A percentile compares a stretch with the other conserved stretches of the same genome.
Conservation (phyloP, 2,797 vertebrate genomes). For the Melanotaenia parkinsoni region DNA sequence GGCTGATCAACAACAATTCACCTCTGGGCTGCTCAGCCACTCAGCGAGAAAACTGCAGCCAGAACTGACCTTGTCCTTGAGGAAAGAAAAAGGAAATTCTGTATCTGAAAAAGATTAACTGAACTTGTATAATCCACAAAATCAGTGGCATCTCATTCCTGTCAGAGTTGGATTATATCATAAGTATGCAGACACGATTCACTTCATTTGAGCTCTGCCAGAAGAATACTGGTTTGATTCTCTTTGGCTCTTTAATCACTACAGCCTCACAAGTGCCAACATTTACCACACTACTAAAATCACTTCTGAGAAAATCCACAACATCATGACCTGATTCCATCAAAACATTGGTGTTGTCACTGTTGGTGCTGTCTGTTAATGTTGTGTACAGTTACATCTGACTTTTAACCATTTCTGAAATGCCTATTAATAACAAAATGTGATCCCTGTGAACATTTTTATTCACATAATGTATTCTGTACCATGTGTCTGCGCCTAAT, state of each 20-base stretch:
- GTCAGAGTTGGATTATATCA: constrained; percentile 24
- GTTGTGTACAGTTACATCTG: constrained; percentile 24
- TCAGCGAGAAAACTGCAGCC: constrained; percentile 58
- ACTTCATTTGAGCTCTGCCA: constrained; percentile 10
- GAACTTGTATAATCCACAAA: constrained; percentile 33
- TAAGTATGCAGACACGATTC: constrained; percentile 1
- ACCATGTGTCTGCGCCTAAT: constrained; percentile 42
- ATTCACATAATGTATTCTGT: constrained; percentile 38
- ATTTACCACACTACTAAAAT: constrained; percentile 15
- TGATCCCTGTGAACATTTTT: constrained; percentile 33
- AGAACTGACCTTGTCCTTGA: constrained; percentile 62
- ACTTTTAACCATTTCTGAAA: background rate
- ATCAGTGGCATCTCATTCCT: constrained; percentile 37
- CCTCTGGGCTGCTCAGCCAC: constrained; percentile 64
- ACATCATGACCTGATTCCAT: constrained; percentile 29
- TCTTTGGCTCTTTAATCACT: constrained; percentile 26
- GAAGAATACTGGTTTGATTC: constrained; percentile 25
- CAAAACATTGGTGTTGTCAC: constrained; percentile 20
- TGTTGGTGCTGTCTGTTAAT: constrained; percentile 11
- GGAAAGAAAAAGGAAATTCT: constrained; percentile 39
- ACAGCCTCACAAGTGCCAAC: constrained; percentile 8
- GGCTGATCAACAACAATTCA: constrained; percentile 64
- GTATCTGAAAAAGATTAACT: constrained; percentile 32
- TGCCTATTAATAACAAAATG: constrained; percentile 9
- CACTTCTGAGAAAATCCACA: constrained; percentile 30